Base-by-base conservation (phyloP, 2,113 vertebrate genomes). In the Scophthalmus maximus region DNA sequence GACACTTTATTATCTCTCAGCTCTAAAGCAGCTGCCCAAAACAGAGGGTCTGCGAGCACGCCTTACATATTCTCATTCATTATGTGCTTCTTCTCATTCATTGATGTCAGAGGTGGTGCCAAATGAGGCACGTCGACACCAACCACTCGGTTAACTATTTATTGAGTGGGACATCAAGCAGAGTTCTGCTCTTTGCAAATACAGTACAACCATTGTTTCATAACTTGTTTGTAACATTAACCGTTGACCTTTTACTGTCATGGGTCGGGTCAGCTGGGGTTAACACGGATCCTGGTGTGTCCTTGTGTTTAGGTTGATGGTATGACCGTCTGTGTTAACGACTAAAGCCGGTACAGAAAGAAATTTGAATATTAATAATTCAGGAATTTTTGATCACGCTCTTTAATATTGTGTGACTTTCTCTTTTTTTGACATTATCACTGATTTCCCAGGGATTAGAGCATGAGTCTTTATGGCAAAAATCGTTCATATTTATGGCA, bases 1-100 rank as follows among this genome's bases (percentile, higher is more conserved):
- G 60, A 67, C 64, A 22, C 68, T 82, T 73, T 64, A 74, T 84
- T 71, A 73, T 76, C 32, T 52, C 34, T 51, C 32, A 52, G 27
- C 46, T 55, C 20, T 14, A 3, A 42, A 57, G 57, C 59, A 66
- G 79, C 62, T 66, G 66, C 69, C 63, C 22, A n/a, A 52, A 44
- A 40, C 56, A 34, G 59, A 46, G 23, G 12, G 29, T 36, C 36
- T 57, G 30, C 10, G 0, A 38, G 57, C 10, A n/a, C 5, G 22
- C 23, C 42, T 23, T 17, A 59, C 52, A 56, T 25, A 49, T 53
- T 70, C 34, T 29, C 34, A 20, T 57, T 74, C 29, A 46, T 68
- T 36, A 49, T 42, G 18, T 34, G 44, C 49, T n/a, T n/a, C n/a
- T n/a, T n/a, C n/a, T n/a, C n/a, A n/a, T n/a, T n/a, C n/a, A n/a